These are phyloP conservation scores for Sycophila texana DNA, from an alignment of 2,888 invertebrate species.

Conservation along the genomic window DNA sequence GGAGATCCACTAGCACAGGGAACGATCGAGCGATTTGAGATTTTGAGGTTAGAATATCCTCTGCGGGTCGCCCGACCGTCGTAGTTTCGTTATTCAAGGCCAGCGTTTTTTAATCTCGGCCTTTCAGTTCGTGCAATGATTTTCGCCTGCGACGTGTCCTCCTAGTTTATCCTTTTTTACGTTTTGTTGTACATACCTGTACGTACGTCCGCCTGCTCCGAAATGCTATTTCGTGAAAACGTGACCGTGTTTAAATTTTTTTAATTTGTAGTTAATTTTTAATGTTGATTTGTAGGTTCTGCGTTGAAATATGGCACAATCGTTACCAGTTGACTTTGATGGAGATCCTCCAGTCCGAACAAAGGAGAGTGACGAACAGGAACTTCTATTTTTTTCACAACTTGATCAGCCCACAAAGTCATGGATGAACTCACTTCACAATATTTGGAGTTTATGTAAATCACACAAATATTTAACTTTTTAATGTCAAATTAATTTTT, in stretches of 20 bases:
- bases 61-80: no score
- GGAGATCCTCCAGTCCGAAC: conserved; percentile 31
- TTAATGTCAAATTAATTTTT: background rate
- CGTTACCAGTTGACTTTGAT: conserved; percentile 8
- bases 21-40: background rate
- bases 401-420: conserved; percentile 67
- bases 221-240: no score
- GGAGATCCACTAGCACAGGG: background rate
- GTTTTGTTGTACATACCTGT: no score
- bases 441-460: conserved; percentile 70
- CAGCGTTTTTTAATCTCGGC: background rate
- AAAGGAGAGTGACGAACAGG: conserved; percentile 47
- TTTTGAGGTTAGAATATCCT: conserved; percentile 46
- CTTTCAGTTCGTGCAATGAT: background rate
- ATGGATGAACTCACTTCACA: conserved; percentile 68
- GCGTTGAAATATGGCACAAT: conserved; percentile 36
- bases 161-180: no score
- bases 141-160: background rate
- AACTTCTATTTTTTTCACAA: conserved; percentile 60
- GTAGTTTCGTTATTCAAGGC: conserved; percentile 16
- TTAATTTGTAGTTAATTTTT: background rate
- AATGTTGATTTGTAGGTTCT: conserved; percentile 11
- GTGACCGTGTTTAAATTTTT: no score
- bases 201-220: no score
- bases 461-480: conserved; percentile 16